Conservation (phyloP, 2,888 invertebrate species). For the Zeuzera pyrina region DNA sequence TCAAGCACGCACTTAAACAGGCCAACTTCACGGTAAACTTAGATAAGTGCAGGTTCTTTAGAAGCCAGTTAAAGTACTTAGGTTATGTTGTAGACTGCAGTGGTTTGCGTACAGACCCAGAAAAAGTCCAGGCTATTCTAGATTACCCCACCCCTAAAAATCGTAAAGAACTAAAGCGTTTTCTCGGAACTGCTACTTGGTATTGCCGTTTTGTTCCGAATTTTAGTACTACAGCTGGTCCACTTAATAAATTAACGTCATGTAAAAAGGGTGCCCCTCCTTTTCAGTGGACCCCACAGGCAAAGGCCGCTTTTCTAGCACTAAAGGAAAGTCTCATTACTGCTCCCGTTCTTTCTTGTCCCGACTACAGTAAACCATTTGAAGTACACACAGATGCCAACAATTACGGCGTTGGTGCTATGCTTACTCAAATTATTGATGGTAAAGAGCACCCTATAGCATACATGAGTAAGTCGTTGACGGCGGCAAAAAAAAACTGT, state of each 20-base stretch:
- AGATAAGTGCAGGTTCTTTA: constrained; percentile 5
- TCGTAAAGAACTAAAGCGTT: constrained; percentile 6
- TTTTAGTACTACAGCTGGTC: constrained; percentile 6
- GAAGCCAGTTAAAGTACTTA: constrained; percentile 4
- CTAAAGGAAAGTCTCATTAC: constrained; percentile 3
- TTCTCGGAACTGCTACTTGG: constrained; percentile 8
- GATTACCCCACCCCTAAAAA: constrained; percentile 4
- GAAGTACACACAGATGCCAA: no score
- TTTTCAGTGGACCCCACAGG: constrained; percentile 5
- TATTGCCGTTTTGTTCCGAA: constrained; percentile 7
- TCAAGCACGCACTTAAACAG: no score
- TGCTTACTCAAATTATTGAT: background rate
- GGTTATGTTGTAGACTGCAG: constrained; percentile 15
- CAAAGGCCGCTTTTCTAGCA: constrained; percentile 2
- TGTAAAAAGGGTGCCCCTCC: no score
- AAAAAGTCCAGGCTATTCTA: constrained; percentile 5
- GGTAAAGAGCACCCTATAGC: background rate
- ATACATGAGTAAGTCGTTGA: no score
- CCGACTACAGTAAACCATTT: constrained; percentile 3
- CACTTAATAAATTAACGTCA: constrained; percentile 8
- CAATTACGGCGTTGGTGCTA: constrained; percentile 1
- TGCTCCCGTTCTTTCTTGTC: constrained; percentile 7
- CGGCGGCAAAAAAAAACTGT: no score
- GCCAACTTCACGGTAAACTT: constrained; percentile 5
- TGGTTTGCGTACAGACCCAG: constrained; percentile 5